Evolutionary conservation across 2,888 invertebrate species (phyloP).

Genomic region (Limnephilus auricula): DNA sequence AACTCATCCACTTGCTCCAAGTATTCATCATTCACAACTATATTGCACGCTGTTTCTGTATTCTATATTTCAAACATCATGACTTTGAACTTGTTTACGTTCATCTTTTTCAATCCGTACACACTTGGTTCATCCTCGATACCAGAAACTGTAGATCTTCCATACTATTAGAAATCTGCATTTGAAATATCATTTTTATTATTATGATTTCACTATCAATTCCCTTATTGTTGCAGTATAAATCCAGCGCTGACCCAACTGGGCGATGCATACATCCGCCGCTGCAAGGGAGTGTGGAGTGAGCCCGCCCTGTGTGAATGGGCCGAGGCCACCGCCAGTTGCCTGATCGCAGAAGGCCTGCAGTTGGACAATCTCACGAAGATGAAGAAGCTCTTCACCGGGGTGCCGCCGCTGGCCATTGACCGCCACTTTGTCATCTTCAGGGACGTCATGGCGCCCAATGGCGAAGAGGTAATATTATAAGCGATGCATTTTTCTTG

Average conservation of each 20-base stretch:
- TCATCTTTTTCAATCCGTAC: too few species aligned
- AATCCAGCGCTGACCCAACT: not conserved
- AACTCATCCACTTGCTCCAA: too few species aligned
- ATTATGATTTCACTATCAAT: not conserved
- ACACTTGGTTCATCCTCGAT: too few species aligned
- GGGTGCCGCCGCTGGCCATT: not conserved
- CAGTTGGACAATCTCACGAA: not conserved
- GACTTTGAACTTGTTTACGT: too few species aligned
- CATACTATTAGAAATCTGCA: not conserved
- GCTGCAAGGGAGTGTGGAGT: not conserved
- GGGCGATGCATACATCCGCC: not conserved
- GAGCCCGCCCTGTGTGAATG: not conserved
- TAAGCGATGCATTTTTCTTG: not conserved
- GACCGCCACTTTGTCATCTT: constrained; percentile 8
- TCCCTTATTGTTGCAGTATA: not conserved
- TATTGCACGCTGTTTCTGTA: too few species aligned
- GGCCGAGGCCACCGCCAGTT: not conserved
- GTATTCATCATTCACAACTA: too few species aligned
- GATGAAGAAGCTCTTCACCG: not conserved
- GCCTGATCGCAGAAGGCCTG: not conserved
- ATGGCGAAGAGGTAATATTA: not conserved
- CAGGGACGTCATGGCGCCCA: constrained; percentile 5
- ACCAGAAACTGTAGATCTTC: too few species aligned
- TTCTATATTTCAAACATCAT: too few species aligned
- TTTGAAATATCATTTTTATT: not conserved